Base-by-base conservation (phyloP, 1,140 invertebrate species). In the Pachyrhynchus sulphureomaculatus region DNA sequence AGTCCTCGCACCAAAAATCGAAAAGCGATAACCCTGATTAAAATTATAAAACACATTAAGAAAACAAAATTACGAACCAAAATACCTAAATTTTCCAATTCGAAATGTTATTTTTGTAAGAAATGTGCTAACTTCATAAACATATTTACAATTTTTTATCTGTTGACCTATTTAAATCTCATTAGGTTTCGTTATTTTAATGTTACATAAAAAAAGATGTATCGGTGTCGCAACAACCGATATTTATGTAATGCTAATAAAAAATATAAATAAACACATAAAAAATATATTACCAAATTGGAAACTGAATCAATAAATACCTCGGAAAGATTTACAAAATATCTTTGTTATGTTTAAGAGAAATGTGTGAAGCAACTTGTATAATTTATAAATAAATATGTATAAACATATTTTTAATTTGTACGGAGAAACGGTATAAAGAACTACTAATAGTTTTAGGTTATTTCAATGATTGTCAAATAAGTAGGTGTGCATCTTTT, bases 191-290 rank as follows among this genome's bases (percentile, higher is more conserved):
- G 44, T 33, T 57, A 57, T 57, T 57, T 56, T 47, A 24, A 48
- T 15, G 54, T 57, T 36, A 57, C 44, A 57, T 57, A 57, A 57
- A 57, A 51, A 57, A 57, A 57, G 54, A 48, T 48, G 54, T 47
- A 47, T 32, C 44, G 20, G 54, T 57, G 54, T 57, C 32, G 54
- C 48, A 57, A 57, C 54, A 9, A 6, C n/a, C 29, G 48, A 32
- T 57, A 42, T 57, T 57, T 47, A 57, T 26, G 54, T 12, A 57
- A 57, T 18, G 54, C 42, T 33, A 57, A 57, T 57, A 57, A 57
- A 57, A 57, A 57, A 57, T 29, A 26, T 57, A 47, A 57, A 57
- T 42, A 57, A 48, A 57, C 54, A 44, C 54, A 47, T 57, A 58
- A 53, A 64, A 56, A 64, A 64, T 45, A 44, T 26, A 37, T 57